Percentiles rank a stretch among this genome's conserved stretches.
Conservation (phyloP, 2,797 vertebrate genomes). For the Anniella stebbinsi region DNA sequence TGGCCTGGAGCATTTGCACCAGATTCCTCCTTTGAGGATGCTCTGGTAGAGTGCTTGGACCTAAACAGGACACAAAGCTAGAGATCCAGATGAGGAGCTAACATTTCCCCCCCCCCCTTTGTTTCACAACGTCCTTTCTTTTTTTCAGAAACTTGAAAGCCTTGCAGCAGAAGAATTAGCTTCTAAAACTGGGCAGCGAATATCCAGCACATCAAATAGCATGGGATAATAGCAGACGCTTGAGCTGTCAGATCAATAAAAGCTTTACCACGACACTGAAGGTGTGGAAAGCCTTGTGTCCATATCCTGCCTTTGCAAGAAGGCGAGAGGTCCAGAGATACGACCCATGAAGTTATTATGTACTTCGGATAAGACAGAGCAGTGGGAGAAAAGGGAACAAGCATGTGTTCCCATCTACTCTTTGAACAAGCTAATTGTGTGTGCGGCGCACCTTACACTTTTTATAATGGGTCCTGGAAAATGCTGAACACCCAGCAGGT, state of each 20-base stretch:
- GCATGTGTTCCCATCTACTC: fast-evolving
- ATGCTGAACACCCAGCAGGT: neutral
- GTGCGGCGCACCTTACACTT: neutral
- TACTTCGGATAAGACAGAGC: neutral
- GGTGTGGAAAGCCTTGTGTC: constrained; percentile 42
- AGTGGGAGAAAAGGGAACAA: neutral
- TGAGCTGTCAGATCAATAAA: constrained; percentile 50
- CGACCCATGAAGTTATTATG: constrained; percentile 8
- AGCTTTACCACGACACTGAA: neutral
- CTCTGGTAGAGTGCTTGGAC: neutral
- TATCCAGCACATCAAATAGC: constrained; percentile 47
- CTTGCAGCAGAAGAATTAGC: constrained; percentile 26
- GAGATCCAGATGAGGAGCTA: neutral
- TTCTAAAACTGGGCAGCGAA: constrained; percentile 42
- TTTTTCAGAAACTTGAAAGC: constrained; percentile 1
- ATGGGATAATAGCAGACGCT: constrained; percentile 28
- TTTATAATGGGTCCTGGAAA: neutral
- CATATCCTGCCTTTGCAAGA: neutral
- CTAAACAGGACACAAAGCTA: neutral
- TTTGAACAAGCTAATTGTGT: neutral
- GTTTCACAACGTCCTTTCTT: neutral
- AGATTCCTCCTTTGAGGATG: constrained; percentile 1
- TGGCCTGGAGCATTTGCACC: neutral
- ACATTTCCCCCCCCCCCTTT: neutral
- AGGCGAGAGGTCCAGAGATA: constrained; percentile 54